These are phyloP conservation scores for Ptychochromis oligacanthus DNA, from an alignment of 2,113 vertebrate species.

Conservation along the genomic window DNA sequence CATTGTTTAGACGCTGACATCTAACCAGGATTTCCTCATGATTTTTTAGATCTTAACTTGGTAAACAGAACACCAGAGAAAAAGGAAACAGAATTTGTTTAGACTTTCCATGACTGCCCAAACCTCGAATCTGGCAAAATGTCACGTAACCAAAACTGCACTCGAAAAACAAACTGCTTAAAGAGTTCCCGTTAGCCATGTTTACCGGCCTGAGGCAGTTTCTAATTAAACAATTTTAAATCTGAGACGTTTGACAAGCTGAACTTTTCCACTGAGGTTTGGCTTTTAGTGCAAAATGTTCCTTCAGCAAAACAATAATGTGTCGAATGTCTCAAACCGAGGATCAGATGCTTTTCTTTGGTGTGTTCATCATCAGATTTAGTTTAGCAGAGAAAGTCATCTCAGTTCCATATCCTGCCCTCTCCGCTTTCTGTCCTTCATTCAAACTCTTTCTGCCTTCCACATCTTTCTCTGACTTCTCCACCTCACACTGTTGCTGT, in stretches of 20 bases:
- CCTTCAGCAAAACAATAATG: neutral
- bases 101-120: neutral
- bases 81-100: neutral
- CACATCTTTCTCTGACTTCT: neutral
- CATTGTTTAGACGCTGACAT: neutral
- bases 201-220: conserved; percentile 17
- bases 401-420: neutral
- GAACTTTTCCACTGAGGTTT: conserved; percentile 44
- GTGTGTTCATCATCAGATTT: too few relatives aligned
- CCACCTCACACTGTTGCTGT: neutral
- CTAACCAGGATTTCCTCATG: neutral
- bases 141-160: conserved; percentile 20
- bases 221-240: neutral
- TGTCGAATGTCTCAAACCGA: neutral
- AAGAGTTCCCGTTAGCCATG: conserved; percentile 9
- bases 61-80: conserved; percentile 3
- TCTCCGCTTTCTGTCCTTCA: neutral
- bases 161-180: conserved; percentile 19
- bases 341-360: neutral
- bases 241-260: neutral
- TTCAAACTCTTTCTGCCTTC: neutral
- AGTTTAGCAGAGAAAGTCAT: conserved; percentile 1
- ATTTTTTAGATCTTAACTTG: neutral
- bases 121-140: conserved; percentile 14
- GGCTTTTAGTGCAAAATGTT: neutral